These are phyloP conservation scores for Melinaea marsaeus DNA, from an alignment of 2,888 invertebrate genomes.

Conservation along the genomic window DNA sequence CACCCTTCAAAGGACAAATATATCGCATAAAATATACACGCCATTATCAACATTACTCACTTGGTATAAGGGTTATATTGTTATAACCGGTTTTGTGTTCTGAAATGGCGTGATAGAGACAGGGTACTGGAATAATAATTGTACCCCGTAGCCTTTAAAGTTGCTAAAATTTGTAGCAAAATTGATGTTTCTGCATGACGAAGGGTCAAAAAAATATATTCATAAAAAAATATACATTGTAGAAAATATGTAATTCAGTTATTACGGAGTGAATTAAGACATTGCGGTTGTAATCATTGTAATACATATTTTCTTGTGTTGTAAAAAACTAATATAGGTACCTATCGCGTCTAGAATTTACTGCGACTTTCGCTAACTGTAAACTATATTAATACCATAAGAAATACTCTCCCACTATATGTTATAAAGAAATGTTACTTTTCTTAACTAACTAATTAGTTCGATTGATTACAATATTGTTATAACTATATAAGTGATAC, in stretches of 20 bases:
- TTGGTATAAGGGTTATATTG: background rate
- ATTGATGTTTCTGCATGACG: slow-evolving; percentile 34
- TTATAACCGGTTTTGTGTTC: background rate
- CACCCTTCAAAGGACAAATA: slow-evolving; percentile 37
- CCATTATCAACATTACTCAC: slow-evolving; percentile 3
- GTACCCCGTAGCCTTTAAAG: slow-evolving; percentile 59
- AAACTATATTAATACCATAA: too few species aligned
- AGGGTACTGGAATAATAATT: slow-evolving; percentile 38
- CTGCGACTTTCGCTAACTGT: too few species aligned
- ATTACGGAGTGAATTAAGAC: too few species aligned
- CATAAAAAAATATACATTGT: background rate
- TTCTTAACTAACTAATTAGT: background rate
- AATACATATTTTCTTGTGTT: too few species aligned
- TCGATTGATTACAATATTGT: background rate
- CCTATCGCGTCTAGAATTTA: too few species aligned
- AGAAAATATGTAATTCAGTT: background rate
- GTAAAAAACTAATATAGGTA: too few species aligned
- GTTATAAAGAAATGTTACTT: too few species aligned
- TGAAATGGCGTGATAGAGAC: background rate
- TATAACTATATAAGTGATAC: background rate
- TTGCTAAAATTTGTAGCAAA: slow-evolving; percentile 47
- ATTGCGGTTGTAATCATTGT: too few species aligned
- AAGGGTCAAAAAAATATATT: slow-evolving; percentile 13
- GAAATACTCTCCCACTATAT: too few species aligned
- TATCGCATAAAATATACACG: slow-evolving; percentile 24